phyloP scores from a whole-genome alignment of 2,888 invertebrate genomes.

The Metopia argyrocephala region DNA sequence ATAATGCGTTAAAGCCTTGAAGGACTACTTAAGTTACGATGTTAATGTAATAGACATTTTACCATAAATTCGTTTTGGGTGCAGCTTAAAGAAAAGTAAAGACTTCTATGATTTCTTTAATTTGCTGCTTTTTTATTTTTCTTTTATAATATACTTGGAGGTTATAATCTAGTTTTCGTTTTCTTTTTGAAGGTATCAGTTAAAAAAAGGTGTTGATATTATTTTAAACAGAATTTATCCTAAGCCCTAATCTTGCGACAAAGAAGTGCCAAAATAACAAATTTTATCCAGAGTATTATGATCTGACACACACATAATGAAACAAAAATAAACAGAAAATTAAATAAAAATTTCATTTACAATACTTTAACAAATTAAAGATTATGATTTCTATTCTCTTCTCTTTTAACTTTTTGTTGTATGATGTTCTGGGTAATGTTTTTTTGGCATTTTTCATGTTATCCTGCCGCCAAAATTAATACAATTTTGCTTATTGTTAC shows the following conservation, averaged over 20 bases:
- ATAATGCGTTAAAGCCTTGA: no score
- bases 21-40: no score
- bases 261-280: slow-evolving; percentile 42
- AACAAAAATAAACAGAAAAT: slow-evolving; percentile 8
- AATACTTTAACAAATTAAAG: slow-evolving; percentile 54
- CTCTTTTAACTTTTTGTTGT: slow-evolving; percentile 15
- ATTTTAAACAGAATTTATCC: slow-evolving; percentile 4
- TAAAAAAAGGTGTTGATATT: slow-evolving; percentile 24
- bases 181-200: no score
- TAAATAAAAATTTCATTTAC: slow-evolving; percentile 33
- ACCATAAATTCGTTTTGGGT: no score
- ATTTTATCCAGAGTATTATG: slow-evolving; percentile 21
- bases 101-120: no score
- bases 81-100: no score
- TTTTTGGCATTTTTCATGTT: slow-evolving; percentile 32
- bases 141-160: no score
- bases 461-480: slow-evolving; percentile 59
- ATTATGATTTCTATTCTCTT: slow-evolving; percentile 29
- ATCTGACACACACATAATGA: not conserved
- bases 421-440: slow-evolving; percentile 17
- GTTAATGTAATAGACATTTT: no score
- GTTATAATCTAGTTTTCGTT: no score
- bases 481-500: not conserved
- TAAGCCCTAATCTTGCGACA: slow-evolving; percentile 27
- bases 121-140: no score